Conservation (phyloP, 2,797 vertebrate genomes). For the Sardinella longiceps region DNA sequence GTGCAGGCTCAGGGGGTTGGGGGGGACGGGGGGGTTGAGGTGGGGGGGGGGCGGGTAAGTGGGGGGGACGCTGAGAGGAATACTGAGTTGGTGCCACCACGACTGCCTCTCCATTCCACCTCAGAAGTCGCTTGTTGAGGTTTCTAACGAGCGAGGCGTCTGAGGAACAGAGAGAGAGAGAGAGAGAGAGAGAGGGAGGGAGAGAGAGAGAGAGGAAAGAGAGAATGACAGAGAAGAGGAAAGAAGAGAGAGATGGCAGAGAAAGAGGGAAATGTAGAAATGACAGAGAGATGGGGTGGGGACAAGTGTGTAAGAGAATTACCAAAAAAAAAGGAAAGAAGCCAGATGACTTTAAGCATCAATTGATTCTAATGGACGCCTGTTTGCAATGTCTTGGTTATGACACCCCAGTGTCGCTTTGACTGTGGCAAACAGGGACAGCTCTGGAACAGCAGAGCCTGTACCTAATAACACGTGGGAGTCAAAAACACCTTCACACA, state of each 20-base stretch:
- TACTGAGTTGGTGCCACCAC: constrained; percentile 68
- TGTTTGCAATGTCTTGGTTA: no score
- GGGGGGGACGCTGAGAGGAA: constrained; percentile 67
- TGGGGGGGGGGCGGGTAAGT: not conserved
- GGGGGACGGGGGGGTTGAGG: not conserved
- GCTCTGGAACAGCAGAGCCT: not conserved
- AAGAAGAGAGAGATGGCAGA: not conserved
- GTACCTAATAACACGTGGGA: not conserved
- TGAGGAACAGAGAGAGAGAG: not conserved
- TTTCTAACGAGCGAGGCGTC: not conserved
- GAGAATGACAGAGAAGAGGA: not conserved
- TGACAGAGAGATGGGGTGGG: no score
- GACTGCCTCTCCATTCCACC: not conserved
- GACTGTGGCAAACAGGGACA: not conserved
- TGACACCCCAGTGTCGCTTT: no score
- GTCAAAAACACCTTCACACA: constrained; percentile 28
- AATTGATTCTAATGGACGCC: no score
- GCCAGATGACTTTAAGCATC: not conserved
- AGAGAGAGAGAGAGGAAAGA: not conserved
- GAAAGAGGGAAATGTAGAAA: not conserved
- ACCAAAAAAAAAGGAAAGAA: not conserved
- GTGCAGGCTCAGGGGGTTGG: not conserved
- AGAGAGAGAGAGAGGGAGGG: not conserved
- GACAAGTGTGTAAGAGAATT: not conserved
- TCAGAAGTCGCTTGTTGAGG: not conserved